Evolutionary conservation across 2,888 invertebrate species (phyloP), one percentile per base, ranked within the genome.

Genomic region (Eudasyphora cyanicolor): DNA sequence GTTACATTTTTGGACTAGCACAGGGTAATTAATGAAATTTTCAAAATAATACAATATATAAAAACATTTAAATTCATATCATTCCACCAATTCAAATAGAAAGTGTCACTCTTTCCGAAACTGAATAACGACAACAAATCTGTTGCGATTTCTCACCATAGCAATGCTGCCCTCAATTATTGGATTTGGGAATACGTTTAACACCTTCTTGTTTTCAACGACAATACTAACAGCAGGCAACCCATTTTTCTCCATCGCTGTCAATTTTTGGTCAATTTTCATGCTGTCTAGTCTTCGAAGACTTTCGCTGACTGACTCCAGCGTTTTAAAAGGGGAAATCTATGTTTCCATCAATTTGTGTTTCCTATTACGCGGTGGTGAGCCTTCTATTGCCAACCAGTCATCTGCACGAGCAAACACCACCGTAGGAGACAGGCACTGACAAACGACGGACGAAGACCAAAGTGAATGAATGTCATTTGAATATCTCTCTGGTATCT

Each of bases 161-260:
- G 19, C 17, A 49, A 73, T 76, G 76, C 76, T 76, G 76, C 76
- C 81, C 73, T 69, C 81, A 74, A 69, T 19, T 75, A 38, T 80
- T 69, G n/a, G 60, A 79, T 75, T 75, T 54, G 62, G 79, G 45
- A 70, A 67, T 74, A 69, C 35, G 74, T 57, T 74, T 57, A 67
- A 74, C 67, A 45, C 79, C 54, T 78, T 35, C 35, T 76, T 70
- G 7, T 38, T 45, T n/a, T n/a, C n/a, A n/a, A n/a, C n/a, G n/a
- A 45, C 14, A n/a, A n/a, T n/a, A 45, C n/a, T 4, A 45, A 32
- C 32, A 32, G 32, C 32, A 32, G 32, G 32, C 32, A 45, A 45
- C 45, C 14, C n/a, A 45, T 45, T 45, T 45, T 38, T n/a, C 12
- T 12, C 12, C n/a, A 2, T 45, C 45, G 45, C n/a, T n/a, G 12